phyloP scores from a whole-genome alignment of 2,113 vertebrate species.

The Gnathonemus longibarbis region DNA sequence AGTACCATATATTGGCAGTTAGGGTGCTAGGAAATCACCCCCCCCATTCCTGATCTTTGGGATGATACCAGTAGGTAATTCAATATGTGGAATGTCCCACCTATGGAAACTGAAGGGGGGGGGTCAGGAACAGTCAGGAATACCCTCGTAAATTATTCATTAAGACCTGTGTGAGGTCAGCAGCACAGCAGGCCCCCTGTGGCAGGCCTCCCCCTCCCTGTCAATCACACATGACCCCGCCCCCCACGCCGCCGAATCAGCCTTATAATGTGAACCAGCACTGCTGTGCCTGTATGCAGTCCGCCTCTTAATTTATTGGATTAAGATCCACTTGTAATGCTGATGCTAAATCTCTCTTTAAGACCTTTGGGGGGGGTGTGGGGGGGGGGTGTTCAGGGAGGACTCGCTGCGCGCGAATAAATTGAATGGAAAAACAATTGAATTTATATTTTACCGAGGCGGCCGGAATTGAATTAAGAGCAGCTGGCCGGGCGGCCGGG shows the following conservation, averaged over 20 bases:
- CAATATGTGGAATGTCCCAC: background rate
- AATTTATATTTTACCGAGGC: background rate
- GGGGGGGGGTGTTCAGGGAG: background rate
- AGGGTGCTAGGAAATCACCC: background rate
- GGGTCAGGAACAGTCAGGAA: background rate
- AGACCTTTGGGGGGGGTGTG: background rate
- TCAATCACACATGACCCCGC: background rate
- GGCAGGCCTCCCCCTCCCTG: background rate
- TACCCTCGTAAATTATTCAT: background rate
- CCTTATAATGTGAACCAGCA: background rate
- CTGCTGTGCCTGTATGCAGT: background rate
- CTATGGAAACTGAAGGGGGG: background rate
- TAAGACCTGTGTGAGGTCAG: background rate
- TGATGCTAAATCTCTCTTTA: background rate
- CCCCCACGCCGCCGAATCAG: background rate
- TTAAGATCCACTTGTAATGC: slow-evolving; percentile 1
- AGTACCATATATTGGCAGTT: slow-evolving; percentile 29
- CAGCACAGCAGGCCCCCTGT: background rate
- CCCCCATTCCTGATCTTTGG: background rate
- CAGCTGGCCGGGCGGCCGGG: background rate
- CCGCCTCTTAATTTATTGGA: background rate
- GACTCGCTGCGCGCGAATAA: background rate
- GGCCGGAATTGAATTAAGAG: background rate
- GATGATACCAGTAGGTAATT: background rate
- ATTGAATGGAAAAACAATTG: background rate